phyloP scores from a whole-genome alignment of 2,113 vertebrate species.

The Athene noctua region DNA sequence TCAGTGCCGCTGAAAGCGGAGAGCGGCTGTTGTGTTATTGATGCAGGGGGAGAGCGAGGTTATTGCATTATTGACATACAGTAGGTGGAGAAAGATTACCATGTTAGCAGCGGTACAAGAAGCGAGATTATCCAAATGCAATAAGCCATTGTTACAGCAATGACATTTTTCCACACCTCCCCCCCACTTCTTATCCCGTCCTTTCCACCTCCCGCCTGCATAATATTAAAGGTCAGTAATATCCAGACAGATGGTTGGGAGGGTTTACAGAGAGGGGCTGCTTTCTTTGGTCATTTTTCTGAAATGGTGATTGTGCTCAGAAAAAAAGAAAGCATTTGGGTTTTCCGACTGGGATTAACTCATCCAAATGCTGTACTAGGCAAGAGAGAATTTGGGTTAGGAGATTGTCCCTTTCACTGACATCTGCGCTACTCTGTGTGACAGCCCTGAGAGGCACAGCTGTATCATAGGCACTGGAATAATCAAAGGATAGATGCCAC shows the following conservation, averaged over 20 bases:
- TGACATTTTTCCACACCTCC: conserved; percentile 32
- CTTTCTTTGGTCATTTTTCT: conserved; percentile 59
- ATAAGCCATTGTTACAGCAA: conserved; percentile 50
- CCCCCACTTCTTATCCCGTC: background rate
- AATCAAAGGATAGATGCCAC: background rate
- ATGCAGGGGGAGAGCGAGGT: conserved; percentile 24
- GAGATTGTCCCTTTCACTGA: background rate
- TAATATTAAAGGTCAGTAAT: conserved; percentile 50
- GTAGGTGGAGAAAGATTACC: conserved; percentile 52
- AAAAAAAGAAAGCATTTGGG: background rate
- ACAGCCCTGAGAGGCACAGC: conserved; percentile 5
- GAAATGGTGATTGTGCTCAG: conserved; percentile 10
- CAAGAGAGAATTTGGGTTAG: background rate
- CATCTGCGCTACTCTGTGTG: background rate
- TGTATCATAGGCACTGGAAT: background rate
- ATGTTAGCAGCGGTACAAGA: background rate
- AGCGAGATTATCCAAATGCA: conserved; percentile 56
- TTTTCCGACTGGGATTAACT: background rate
- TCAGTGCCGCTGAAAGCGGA: background rate
- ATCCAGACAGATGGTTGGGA: conserved; percentile 62
- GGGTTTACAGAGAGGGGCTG: conserved; percentile 9
- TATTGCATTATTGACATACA: conserved; percentile 63
- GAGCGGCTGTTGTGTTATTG: conserved; percentile 42
- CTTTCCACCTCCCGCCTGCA: conserved; percentile 18
- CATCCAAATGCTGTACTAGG: background rate